Base-by-base conservation (phyloP, 2,888 invertebrate genomes). In the Tridacna gigas region DNA sequence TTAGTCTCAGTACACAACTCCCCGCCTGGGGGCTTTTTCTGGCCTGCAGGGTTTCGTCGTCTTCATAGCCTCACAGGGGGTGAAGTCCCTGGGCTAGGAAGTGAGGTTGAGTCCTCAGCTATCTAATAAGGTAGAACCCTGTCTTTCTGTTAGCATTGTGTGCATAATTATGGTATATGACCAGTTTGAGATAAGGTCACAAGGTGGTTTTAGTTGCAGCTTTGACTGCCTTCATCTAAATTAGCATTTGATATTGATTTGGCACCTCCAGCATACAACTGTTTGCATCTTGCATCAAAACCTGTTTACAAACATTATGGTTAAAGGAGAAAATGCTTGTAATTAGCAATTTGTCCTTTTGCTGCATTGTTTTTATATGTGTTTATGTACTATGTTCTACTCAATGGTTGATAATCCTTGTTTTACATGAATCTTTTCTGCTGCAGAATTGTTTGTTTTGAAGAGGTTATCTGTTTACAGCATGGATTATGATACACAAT, bases 1-100 rank as follows among this genome's bases (percentile, higher is more conserved):
- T 65, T 89, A 91, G 91, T 89, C 79, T 84, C 81, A 77, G 86
- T 88, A 79, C 91, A 88, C 83, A 89, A 86, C 74, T 78, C 90
- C 18, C 87, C 89, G 11, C 86, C 86, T 15, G 90, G 89, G 63
- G 88, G 88, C 71, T 90, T 90, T 51, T 91, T 91, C 85, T 91
- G 91, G 91, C 89, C 91, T 25, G 77, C 89, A 63, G 90, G 90
- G 47, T 90, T 91, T 73, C 89, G 91, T 48, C 90, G 90, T n/a
- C 86, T 88, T 12, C 87, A 88, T 45, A 88, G 87, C 76, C 71
- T 89, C 66, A 77, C 89, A 61, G 89, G 86, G 60, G 74, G 77
- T 56, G 89, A 88, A 67, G 74, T 66, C 22, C 75, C 75, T 18
- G 79, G 69, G 45, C 71, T 73, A 12, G 74, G 66, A 51, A 73